Evolutionary conservation across 2,888 invertebrate genomes (phyloP).

Genomic region (Oeneis ivallda): DNA sequence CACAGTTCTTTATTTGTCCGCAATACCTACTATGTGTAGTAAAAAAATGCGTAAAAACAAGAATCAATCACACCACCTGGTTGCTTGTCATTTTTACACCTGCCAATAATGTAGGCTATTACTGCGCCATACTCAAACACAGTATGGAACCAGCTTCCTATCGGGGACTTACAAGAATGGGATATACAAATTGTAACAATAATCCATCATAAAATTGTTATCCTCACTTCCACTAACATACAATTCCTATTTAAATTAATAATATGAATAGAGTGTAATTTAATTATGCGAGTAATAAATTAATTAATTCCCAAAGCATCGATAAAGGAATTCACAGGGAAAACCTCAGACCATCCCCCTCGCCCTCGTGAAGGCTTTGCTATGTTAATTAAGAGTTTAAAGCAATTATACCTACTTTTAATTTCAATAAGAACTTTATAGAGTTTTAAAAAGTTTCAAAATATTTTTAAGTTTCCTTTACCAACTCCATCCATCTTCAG

Average conservation of each 20-base stretch:
- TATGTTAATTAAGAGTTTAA: constrained; percentile 12
- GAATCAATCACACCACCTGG: too few species aligned
- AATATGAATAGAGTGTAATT: constrained; percentile 2
- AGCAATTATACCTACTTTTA: not conserved
- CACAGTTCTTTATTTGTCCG: too few species aligned
- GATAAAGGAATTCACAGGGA: constrained; percentile 1
- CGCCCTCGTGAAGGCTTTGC: constrained; percentile 6
- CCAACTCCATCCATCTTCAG: too few species aligned
- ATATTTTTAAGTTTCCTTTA: too few species aligned
- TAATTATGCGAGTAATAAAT: constrained; percentile 9
- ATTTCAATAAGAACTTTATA: not conserved
- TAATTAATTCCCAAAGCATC: constrained; percentile 5
- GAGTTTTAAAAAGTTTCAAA: not conserved
- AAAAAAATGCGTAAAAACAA: too few species aligned
- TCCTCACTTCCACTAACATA: not conserved
- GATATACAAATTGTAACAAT: too few species aligned
- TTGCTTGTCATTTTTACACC: too few species aligned
- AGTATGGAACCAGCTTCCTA: too few species aligned
- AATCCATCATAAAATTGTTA: not conserved
- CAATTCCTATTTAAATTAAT: not conserved
- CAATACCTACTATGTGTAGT: too few species aligned
- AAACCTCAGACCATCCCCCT: not conserved
- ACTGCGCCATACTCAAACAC: too few species aligned
- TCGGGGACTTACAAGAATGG: too few species aligned
- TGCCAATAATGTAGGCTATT: too few species aligned